A percentile compares a stretch with the other conserved stretches of the same genome.
Evolutionary conservation across 2,888 invertebrate species (phyloP).

Genomic region (Hartigia nigra): DNA sequence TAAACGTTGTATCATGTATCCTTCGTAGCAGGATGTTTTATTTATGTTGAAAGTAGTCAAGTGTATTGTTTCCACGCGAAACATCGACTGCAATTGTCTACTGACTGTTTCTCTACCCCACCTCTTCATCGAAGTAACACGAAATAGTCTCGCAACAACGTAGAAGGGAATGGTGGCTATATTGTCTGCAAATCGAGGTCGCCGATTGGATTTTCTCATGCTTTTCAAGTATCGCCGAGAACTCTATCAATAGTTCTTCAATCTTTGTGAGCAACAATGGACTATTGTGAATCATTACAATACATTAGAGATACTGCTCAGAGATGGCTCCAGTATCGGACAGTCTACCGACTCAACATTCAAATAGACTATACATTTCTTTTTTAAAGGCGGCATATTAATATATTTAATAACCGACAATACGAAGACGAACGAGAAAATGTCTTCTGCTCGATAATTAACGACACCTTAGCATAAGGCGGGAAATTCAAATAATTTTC

Average conservation of each 20-base stretch:
- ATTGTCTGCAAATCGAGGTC: constrained; percentile 48
- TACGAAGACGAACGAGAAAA: not conserved
- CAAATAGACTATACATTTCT: not conserved
- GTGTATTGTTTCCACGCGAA: constrained; percentile 21
- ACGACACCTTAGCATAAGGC: not conserved
- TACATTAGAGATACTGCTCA: not conserved
- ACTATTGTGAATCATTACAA: not conserved
- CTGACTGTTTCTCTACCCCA: not conserved
- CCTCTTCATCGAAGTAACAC: not conserved
- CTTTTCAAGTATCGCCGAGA: not conserved
- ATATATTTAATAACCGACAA: not conserved
- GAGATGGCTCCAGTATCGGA: not conserved
- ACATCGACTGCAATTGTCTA: not conserved
- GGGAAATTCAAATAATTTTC: not conserved
- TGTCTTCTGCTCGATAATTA: not conserved
- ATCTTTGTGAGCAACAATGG: not conserved
- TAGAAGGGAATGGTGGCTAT: constrained; percentile 9
- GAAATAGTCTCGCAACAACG: not conserved
- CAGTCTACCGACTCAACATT: not conserved
- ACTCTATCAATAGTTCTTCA: not conserved
- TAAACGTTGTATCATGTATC: not conserved
- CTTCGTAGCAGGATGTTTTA: not conserved
- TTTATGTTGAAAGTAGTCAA: constrained; percentile 9
- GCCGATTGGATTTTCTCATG: constrained; percentile 5
- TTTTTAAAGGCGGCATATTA: not conserved